These are phyloP conservation scores for Sisyra nigra DNA, from an alignment of 2,888 invertebrate genomes.

Conservation along the genomic window DNA sequence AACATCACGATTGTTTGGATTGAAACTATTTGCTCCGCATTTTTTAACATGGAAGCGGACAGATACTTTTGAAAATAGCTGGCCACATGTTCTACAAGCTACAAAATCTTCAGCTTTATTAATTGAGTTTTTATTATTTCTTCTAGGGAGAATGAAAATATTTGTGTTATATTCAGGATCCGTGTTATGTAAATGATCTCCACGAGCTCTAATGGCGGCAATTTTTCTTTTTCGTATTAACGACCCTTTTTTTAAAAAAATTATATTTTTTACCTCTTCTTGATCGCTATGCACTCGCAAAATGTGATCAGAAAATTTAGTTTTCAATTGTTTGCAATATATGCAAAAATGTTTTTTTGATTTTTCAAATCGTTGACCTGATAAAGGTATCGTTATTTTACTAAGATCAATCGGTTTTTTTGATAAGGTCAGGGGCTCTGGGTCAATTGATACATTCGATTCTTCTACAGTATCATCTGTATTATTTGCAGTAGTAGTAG, in stretches of 20 bases:
- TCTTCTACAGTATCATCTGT: too few species aligned
- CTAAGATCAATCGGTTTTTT: too few species aligned
- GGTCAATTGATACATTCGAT: too few species aligned
- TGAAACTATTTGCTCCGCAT: background rate
- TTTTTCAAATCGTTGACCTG: too few species aligned
- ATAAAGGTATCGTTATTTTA: too few species aligned
- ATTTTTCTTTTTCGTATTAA: slow-evolving; percentile 10
- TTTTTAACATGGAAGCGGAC: background rate
- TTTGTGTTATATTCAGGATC: slow-evolving; percentile 11
- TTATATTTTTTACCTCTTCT: slow-evolving; percentile 12
- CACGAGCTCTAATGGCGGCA: slow-evolving; percentile 10
- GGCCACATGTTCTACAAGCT: slow-evolving; percentile 7
- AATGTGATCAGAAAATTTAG: slow-evolving; percentile 14
- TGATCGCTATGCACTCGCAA: slow-evolving; percentile 11
- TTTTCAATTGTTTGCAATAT: slow-evolving; percentile 13
- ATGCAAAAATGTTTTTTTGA: slow-evolving; percentile 13
- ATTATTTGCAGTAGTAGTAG: too few species aligned
- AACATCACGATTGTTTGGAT: background rate
- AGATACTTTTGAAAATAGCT: slow-evolving; percentile 6
- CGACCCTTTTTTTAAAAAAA: slow-evolving; percentile 4
- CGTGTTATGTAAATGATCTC: slow-evolving; percentile 7
- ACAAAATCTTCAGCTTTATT: slow-evolving; percentile 8
- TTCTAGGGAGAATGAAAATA: slow-evolving; percentile 12
- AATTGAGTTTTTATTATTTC: slow-evolving; percentile 9
- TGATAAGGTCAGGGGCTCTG: too few species aligned